These are phyloP conservation scores for Tuberolachnus salignus DNA, from an alignment of 2,888 invertebrate genomes.

Conservation along the genomic window DNA sequence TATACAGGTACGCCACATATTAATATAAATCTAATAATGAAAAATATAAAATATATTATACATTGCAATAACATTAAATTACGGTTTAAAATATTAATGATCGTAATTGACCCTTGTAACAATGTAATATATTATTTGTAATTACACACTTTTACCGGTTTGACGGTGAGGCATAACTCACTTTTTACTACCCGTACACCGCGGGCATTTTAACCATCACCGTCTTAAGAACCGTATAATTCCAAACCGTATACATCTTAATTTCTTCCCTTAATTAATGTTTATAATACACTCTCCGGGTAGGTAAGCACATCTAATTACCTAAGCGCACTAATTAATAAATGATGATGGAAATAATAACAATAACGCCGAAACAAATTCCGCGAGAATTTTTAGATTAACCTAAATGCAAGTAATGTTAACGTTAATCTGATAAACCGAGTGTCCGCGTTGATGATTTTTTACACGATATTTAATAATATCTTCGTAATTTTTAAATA, in stretches of 20 bases:
- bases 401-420: not conserved
- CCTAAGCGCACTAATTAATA: conserved; percentile 16
- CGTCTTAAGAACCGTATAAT: not conserved
- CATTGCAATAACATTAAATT: not conserved
- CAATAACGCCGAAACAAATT: not conserved
- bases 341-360: not conserved
- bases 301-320: conserved; percentile 8
- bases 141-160: not conserved
- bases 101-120: not conserved
- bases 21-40: too few species aligned
- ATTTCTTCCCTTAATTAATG: conserved; percentile 24
- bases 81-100: not conserved
- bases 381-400: not conserved
- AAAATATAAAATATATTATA: too few species aligned
- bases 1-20: too few species aligned
- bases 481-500: not conserved
- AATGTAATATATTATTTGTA: conserved; percentile 6
- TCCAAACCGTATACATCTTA: not conserved
- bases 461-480: too few species aligned
- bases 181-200: not conserved
- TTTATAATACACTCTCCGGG: not conserved
- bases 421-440: not conserved
- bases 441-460: too few species aligned
- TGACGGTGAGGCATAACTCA: not conserved
- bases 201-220: not conserved